These are phyloP conservation scores for Dascillus cervinus DNA, from an alignment of 2,888 invertebrate genomes.

Conservation along the genomic window DNA sequence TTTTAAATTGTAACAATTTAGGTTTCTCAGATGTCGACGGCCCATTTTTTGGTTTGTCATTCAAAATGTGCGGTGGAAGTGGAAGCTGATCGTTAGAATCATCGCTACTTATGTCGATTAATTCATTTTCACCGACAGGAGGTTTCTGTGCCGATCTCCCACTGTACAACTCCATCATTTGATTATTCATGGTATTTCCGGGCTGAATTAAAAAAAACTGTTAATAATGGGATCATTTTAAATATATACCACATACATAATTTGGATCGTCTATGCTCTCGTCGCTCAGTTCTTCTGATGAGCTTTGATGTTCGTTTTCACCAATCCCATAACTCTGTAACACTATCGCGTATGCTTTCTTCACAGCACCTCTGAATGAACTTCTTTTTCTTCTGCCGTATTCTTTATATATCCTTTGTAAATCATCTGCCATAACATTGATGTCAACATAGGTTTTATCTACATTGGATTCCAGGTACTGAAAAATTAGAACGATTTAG, in stretches of 20 bases:
- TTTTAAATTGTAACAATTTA: conserved; percentile 42
- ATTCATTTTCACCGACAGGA: conserved; percentile 56
- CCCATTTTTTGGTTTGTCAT: conserved; percentile 26
- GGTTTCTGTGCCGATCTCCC: conserved; percentile 30
- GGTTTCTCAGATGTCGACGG: conserved; percentile 44
- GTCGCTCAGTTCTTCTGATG: conserved; percentile 54
- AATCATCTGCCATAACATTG: conserved; percentile 72
- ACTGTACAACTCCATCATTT: conserved; percentile 46
- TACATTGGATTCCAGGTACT: conserved; percentile 75
- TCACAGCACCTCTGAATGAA: conserved; percentile 73
- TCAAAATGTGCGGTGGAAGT: conserved; percentile 37
- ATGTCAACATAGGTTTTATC: conserved; percentile 76
- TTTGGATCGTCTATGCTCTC: conserved; percentile 41
- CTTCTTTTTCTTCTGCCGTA: conserved; percentile 73
- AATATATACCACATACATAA: too few relatives aligned
- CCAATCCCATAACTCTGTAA: conserved; percentile 60
- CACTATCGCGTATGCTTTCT: conserved; percentile 67
- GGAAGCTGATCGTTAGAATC: conserved; percentile 53
- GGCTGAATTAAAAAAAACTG: conserved; percentile 17
- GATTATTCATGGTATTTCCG: conserved; percentile 35
- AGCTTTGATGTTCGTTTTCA: conserved; percentile 37
- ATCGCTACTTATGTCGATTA: conserved; percentile 74
- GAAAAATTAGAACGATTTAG: conserved; percentile 23
- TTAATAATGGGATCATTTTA: too few relatives aligned
- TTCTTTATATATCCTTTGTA: conserved; percentile 68